Evolutionary conservation across 1,140 invertebrate genomes (phyloP), one percentile per base, ranked within the genome.

Genomic region (Argopecten irradians): DNA sequence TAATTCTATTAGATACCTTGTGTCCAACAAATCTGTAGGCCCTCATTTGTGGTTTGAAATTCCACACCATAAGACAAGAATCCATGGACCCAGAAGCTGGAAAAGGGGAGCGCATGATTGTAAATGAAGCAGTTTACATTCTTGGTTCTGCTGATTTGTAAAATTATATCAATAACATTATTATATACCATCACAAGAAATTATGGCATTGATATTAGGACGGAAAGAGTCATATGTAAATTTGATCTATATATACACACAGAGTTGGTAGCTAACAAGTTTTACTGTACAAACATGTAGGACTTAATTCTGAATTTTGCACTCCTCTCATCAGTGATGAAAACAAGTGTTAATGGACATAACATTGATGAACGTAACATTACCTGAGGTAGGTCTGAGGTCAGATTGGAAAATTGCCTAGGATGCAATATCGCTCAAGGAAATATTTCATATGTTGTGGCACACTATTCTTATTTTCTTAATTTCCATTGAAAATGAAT

Each of bases 21-120:
- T 95, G 95, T 84, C 95, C 95, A 28, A 95, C 94, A 94, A 95
- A 96, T 92, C 95, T 94, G 93, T 96, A 96, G 19, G 96, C 96
- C 92, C 96, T 94, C 90, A 95, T 95, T 82, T 96, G 95, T 71
- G 95, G 94, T 85, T 95, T 95, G 89, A 97, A 96, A 92, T 98
- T 97, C 98, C 98, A 98, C 41, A 98, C 96, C 96, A 98, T 97
- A 83, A 98, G 95, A 87, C 96, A 97, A 83, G 97, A 96, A 95
- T 98, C 98, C 91, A 97, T 95, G 34, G 97, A 98, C 89, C 97
- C 96, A 84, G 97, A 98, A 19, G 97, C 95, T 96, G 86, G 36
- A 93, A 89, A 55, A 71, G 85, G 87, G 9, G 89, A 43, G 86
- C 11, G 16, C 19, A 41, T 34, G 46, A 32, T 86, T n/a, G 22